A percentile compares a stretch with the other conserved stretches of the same genome.
Evolutionary conservation across 2,888 invertebrate genomes (phyloP).

Genomic region (Prosopocoilus inquinatus): DNA sequence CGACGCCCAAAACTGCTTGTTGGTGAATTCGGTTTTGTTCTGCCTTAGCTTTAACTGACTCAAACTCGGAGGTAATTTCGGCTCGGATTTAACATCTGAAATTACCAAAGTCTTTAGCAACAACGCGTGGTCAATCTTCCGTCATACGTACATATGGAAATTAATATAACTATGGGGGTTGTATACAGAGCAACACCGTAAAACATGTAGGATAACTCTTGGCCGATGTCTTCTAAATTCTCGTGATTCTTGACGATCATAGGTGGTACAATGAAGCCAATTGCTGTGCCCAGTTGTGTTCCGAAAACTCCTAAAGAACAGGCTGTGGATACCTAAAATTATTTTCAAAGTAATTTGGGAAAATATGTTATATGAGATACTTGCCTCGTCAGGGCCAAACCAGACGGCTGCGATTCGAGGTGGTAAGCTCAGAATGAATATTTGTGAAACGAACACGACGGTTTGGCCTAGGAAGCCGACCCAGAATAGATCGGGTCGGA

Average conservation of each 20-base stretch:
- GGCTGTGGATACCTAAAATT: constrained; percentile 68
- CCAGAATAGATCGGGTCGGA: constrained; percentile 77
- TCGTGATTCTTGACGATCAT: constrained; percentile 49
- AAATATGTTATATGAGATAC: constrained; percentile 41
- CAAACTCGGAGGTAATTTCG: constrained; percentile 57
- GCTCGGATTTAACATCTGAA: constrained; percentile 58
- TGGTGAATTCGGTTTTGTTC: constrained; percentile 50
- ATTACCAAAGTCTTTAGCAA: background rate
- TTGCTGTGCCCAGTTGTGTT: constrained; percentile 68
- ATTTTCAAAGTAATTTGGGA: background rate
- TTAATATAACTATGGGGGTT: constrained; percentile 45
- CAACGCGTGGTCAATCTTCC: background rate
- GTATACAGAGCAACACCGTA: constrained; percentile 57
- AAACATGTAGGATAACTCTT: constrained; percentile 55
- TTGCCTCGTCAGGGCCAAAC: constrained; percentile 94
- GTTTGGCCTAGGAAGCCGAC: constrained; percentile 86
- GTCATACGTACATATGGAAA: constrained; percentile 19
- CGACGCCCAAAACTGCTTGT: constrained; percentile 63
- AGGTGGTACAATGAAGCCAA: constrained; percentile 70
- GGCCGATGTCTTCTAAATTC: constrained; percentile 39
- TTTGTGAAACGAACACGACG: constrained; percentile 81
- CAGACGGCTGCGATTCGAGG: constrained; percentile 91
- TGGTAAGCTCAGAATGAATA: constrained; percentile 89
- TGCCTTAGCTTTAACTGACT: constrained; percentile 56
- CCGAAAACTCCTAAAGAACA: constrained; percentile 73